Base-by-base conservation (phyloP, 2,113 vertebrate genomes). In the Thalassoma bifasciatum region DNA sequence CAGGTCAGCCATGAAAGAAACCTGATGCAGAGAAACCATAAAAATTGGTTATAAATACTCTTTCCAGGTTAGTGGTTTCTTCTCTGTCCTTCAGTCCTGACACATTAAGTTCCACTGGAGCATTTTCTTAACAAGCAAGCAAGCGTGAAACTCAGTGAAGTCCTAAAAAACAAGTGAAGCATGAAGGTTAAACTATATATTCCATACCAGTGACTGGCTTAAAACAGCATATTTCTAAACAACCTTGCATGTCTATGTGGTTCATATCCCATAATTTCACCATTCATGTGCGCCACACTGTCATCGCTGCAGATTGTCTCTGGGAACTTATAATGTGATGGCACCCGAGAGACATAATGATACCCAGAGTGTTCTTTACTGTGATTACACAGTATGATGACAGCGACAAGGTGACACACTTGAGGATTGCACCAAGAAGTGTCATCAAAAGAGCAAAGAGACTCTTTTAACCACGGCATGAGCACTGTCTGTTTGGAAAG, bases 161-260 rank as follows among this genome's bases (percentile, higher is more conserved):
- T 51, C 62, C 30, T 66, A 17, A 17, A 62, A 67, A 81, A 47
- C 40, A 38, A 72, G 57, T 38, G 54, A 57, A 23, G 53, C n/a
- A 1, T 84, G 68, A 88, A 89, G 59, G 82, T 80, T 80, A 79
- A 85, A n/a, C 36, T 42, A 21, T 71, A 66, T 62, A 72, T 63
- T 81, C 46, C 21, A 57, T 59, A 42, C 21, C 10, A 37, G 21
- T 8, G 24, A 12, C 12, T 26, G 24, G 38, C 19, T 57, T 26
- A 37, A 56, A 60, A 19, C 8, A 8, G 2, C 22, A 38, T 56
- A 37, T 74, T 71, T 80, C 66, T 17, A 67, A 77, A 79, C 60
- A 79, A 57, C 70, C 72, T 81, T 63, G 13, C 23, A 53, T 63
- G 51, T 68, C 57, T 36, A 9, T 58, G 17, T 10, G 19, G 59